phyloP scores from a whole-genome alignment of 2,113 vertebrate species.

The Cyprinodon variegatus region DNA sequence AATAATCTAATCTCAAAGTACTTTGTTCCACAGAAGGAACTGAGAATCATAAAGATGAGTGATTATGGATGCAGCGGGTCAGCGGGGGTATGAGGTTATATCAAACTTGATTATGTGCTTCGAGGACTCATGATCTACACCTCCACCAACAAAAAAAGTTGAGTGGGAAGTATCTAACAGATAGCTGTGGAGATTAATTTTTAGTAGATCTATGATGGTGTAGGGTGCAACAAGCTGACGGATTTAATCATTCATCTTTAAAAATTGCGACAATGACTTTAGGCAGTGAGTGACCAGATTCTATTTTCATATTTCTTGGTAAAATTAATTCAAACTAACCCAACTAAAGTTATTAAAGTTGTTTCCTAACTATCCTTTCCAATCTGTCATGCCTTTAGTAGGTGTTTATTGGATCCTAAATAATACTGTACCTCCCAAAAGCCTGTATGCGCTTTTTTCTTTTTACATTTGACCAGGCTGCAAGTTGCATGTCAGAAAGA shows the following conservation, averaged over 20 bases:
- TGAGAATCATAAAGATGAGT: slow-evolving; percentile 69
- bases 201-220: slow-evolving; percentile 52
- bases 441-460: background rate
- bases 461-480: background rate
- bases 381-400: background rate
- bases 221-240: slow-evolving; percentile 16
- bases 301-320: slow-evolving; percentile 20
- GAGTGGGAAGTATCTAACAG: slow-evolving; percentile 3
- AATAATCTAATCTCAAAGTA: slow-evolving; percentile 54
- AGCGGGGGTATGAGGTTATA: slow-evolving; percentile 50
- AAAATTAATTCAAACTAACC: slow-evolving; percentile 5
- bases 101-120: slow-evolving; percentile 59
- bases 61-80: slow-evolving; percentile 54
- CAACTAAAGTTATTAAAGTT: slow-evolving; percentile 7
- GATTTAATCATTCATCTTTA: slow-evolving; percentile 37
- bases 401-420: background rate
- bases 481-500: background rate
- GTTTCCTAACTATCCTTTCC: background rate
- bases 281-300: slow-evolving; percentile 23
- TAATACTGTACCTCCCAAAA: background rate
- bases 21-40: slow-evolving; percentile 37
- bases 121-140: slow-evolving; percentile 58
- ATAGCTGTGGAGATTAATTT: slow-evolving; percentile 23
- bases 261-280: slow-evolving; percentile 27
- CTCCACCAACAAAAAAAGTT: slow-evolving; percentile 14